Conservation (phyloP, 2,113 vertebrate species). For the Speoplatyrhinus poulsoni region DNA sequence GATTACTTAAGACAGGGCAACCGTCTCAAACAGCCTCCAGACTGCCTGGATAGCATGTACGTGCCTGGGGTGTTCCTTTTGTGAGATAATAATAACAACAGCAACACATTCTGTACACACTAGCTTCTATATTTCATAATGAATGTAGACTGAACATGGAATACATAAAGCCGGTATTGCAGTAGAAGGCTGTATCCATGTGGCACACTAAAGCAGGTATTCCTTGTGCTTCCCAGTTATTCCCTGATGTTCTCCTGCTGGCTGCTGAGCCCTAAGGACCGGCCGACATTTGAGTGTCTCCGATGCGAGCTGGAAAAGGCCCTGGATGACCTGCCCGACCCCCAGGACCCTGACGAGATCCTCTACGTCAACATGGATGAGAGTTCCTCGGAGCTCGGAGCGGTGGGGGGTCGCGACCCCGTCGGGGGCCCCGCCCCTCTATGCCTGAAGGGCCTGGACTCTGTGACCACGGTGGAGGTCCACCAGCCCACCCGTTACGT, state of each 20-base stretch:
- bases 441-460: conserved; percentile 74
- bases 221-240: conserved; percentile 71
- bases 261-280: conserved; percentile 86
- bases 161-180: too few species aligned
- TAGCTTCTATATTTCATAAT: neutral
- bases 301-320: conserved; percentile 83
- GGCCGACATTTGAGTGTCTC: conserved; percentile 81
- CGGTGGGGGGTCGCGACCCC: conserved; percentile 77
- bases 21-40: conserved; percentile 89
- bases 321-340: conserved; percentile 82
- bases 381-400: conserved; percentile 65
- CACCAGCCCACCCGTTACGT: conserved; percentile 83
- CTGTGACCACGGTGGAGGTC: conserved; percentile 80
- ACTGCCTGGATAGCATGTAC: conserved; percentile 91
- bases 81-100: neutral
- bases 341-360: conserved; percentile 86
- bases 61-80: conserved; percentile 34
- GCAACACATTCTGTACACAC: conserved; percentile 9
- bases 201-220: too few species aligned
- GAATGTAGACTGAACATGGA: too few species aligned
- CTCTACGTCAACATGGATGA: conserved; percentile 94
- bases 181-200: too few species aligned
- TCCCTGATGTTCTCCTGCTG: conserved; percentile 88
- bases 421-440: conserved; percentile 47
- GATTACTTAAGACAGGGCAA: conserved; percentile 91